Percentiles rank a stretch among this genome's conserved stretches.
Conservation (phyloP, 2,797 vertebrate species). For the Rhodeus uyekii region DNA sequence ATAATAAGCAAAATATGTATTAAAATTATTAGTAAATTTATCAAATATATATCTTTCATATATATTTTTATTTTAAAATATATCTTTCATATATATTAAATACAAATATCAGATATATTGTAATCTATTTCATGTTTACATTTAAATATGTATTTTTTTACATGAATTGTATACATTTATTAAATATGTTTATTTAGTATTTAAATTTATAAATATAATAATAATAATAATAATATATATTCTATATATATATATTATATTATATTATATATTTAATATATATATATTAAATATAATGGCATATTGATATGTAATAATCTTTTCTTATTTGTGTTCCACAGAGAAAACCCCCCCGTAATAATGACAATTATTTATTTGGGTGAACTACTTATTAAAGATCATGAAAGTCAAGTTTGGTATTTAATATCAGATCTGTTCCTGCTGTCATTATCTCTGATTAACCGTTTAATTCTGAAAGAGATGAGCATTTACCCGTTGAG, state of each 20-base stretch:
- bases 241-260: background rate
- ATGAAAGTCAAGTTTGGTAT: background rate
- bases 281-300: no score
- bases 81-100: background rate
- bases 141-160: background rate
- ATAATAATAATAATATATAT: background rate
- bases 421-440: background rate
- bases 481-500: conserved; percentile 73
- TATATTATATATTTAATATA: background rate
- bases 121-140: background rate
- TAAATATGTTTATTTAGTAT: background rate
- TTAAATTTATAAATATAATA: background rate
- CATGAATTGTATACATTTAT: background rate
- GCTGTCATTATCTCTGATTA: background rate
- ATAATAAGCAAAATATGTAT: no score
- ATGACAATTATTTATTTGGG: background rate
- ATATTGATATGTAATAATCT: no score
- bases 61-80: background rate
- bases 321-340: background rate
- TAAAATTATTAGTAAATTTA: no score
- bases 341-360: background rate
- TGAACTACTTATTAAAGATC: background rate
- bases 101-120: background rate
- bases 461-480: no score
- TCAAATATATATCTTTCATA: no score